phyloP scores from a whole-genome alignment of 2,797 vertebrate species.

The Crypturellus tataupa region DNA sequence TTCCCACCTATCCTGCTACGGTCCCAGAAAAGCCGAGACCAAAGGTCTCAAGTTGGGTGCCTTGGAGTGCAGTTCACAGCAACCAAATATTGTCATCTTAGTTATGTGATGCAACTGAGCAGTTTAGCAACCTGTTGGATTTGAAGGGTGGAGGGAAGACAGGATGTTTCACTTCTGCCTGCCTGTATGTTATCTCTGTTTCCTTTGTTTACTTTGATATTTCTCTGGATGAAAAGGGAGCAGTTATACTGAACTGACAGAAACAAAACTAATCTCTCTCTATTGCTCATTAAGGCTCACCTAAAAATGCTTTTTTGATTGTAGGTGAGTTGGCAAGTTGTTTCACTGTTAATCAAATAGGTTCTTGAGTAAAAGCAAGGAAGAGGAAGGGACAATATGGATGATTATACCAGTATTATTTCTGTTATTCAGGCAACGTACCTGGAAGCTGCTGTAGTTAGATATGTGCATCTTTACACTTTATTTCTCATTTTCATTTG shows the following conservation, averaged over 20 bases:
- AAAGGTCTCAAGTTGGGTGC: not conserved
- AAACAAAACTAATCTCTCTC: not conserved
- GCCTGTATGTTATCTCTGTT: not conserved
- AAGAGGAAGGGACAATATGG: not conserved
- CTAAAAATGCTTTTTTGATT: not conserved
- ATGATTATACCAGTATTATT: not conserved
- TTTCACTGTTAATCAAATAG: not conserved
- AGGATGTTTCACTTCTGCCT: not conserved
- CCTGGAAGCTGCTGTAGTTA: not conserved
- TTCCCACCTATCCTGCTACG: too few relatives aligned
- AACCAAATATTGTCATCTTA: too few relatives aligned
- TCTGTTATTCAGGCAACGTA: not conserved
- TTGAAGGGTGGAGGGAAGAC: too few relatives aligned
- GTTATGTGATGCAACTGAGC: not conserved
- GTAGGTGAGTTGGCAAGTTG: not conserved
- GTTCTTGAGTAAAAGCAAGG: not conserved
- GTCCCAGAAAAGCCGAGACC: not conserved
- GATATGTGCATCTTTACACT: not conserved
- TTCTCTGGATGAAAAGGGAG: not conserved
- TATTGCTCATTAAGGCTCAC: not conserved
- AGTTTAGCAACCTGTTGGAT: not conserved
- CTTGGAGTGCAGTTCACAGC: not conserved
- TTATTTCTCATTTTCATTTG: not conserved
- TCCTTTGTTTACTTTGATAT: not conserved
- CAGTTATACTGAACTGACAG: not conserved